Evolutionary conservation across 2,888 invertebrate genomes (phyloP).

Genomic region (Zaprionus bogoriensis): DNA sequence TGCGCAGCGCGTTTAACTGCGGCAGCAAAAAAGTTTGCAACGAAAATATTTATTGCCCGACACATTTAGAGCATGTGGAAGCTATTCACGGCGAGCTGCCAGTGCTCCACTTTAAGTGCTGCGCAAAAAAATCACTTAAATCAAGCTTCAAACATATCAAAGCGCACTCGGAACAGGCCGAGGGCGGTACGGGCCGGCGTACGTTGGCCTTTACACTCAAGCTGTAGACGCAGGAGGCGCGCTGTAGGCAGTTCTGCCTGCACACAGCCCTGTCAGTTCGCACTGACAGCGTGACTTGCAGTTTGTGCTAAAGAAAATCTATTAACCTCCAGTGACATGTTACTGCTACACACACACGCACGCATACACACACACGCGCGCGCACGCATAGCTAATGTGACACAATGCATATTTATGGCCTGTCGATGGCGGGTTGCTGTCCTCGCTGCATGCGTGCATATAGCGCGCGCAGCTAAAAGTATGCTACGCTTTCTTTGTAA

Average conservation of each 20-base stretch:
- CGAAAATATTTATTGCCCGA: background rate
- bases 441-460: background rate
- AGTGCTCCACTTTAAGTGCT: constrained; percentile 2
- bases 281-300: constrained; percentile 67
- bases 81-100: background rate
- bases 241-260: constrained; percentile 19
- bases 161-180: constrained; percentile 53
- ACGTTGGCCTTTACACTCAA: no score
- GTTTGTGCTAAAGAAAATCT: constrained; percentile 71
- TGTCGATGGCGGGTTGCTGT: constrained; percentile 42
- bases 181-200: constrained; percentile 33
- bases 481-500: constrained; percentile 42
- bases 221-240: no score
- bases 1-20: background rate
- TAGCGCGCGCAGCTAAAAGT: constrained; percentile 52
- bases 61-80: background rate
- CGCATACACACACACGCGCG: constrained; percentile 6
- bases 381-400: constrained; percentile 58
- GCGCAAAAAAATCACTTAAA: constrained; percentile 24
- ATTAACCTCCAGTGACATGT: constrained; percentile 78
- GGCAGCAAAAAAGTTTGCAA: background rate
- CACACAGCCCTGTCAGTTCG: constrained; percentile 32
- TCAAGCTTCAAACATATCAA: constrained; percentile 35
- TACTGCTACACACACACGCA: constrained; percentile 21
- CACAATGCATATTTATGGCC: constrained; percentile 79